Evolutionary conservation across 2,888 invertebrate species (phyloP), one percentile per base, ranked within the genome.

Genomic region (Eupeodes luniger): DNA sequence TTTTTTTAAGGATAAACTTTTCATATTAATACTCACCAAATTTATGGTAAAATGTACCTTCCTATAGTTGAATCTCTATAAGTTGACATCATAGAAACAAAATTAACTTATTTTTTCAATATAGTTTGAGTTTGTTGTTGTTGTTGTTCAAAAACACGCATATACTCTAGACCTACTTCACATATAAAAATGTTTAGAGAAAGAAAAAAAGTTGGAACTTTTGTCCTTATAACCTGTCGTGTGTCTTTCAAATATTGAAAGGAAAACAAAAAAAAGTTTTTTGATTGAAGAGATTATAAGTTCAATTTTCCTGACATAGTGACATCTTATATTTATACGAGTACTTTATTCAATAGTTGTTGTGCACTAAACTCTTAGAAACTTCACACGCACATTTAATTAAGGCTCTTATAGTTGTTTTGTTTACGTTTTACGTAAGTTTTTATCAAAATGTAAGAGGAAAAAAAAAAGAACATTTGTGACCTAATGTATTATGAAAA

Each of bases 241-340:
- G 40, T 40, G 40, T 4, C 40, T 40, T 40, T 36, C 36, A 36
- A 36, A 36, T 36, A 7, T 36, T 36, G 7, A 47, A 10, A 9
- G 9, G 19, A 11, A 55, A 19, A 11, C 10, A 55, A 27, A 19
- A 55, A 55, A 55, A 55, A 19, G 11, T 11, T 55, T 55, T 55
- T 55, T 55, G 55, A 55, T 55, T 55, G 55, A 55, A 55, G 55
- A 55, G 55, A 55, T 55, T 55, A 55, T 27, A 55, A 55, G 55
- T 19, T 19, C 19, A 19, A 19, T 19, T 19, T 57, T 57, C 12
- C 40, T 40, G 40, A 40, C 40, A 3, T 55, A 11, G 1, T 57
- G 57, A 27, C 57, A 57, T 57, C 57, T 27, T 19, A 10, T 11
- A 2, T 27, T 27, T 27, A 27, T 27, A 27, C 27, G 27, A 27